Conservation (phyloP, 2,888 invertebrate genomes). For the Hemistola chrysoprasaria region DNA sequence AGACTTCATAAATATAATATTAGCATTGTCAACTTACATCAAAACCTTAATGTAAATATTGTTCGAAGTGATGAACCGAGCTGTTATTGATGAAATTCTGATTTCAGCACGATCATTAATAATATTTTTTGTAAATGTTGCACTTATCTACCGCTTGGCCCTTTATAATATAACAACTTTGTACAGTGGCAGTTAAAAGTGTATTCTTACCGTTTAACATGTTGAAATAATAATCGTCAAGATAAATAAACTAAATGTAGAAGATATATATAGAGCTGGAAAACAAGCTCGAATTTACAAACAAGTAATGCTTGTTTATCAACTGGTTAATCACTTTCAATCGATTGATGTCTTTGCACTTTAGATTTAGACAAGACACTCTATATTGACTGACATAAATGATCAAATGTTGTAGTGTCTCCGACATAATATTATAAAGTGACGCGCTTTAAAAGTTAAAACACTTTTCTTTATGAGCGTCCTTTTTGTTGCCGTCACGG, state of each 20-base stretch:
- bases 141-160: constrained; percentile 34
- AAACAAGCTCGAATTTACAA: too few relatives aligned
- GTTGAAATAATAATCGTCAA: too few relatives aligned
- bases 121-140: constrained; percentile 62
- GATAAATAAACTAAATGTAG: too few relatives aligned
- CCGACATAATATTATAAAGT: too few relatives aligned
- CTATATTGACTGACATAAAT: too few relatives aligned
- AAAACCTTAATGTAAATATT: constrained; percentile 15
- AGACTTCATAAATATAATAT: constrained; percentile 22
- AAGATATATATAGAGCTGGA: too few relatives aligned
- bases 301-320: too few relatives aligned
- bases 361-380: too few relatives aligned
- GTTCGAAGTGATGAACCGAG: constrained; percentile 39
- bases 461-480: constrained; percentile 35
- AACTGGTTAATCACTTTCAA: too few relatives aligned
- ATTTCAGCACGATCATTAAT: constrained; percentile 62
- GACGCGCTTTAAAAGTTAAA: not conserved
- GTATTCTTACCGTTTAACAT: too few relatives aligned
- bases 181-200: constrained; percentile 39
- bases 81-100: constrained; percentile 63
- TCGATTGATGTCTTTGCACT: too few relatives aligned
- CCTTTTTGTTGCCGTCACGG: constrained; percentile 53
- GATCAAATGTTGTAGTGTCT: too few relatives aligned
- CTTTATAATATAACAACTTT: constrained; percentile 36
- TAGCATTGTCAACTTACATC: constrained; percentile 15